These are phyloP conservation scores for Jordanella pulchra DNA, from an alignment of 2,797 vertebrate genomes.

Conservation along the genomic window DNA sequence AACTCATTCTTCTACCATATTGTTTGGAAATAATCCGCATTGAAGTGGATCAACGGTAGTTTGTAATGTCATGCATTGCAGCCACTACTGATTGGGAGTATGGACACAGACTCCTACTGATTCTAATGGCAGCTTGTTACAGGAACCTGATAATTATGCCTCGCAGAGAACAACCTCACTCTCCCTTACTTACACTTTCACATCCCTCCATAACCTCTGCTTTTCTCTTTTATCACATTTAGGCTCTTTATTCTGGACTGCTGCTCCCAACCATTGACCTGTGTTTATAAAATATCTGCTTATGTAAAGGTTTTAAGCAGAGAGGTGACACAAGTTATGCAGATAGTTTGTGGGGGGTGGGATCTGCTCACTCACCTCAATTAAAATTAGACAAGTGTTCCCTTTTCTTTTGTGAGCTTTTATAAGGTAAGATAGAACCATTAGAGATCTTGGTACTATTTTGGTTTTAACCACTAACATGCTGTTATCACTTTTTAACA, in stretches of 20 bases:
- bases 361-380: constrained; percentile 63
- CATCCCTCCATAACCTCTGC: constrained; percentile 25
- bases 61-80: constrained; percentile 31
- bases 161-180: constrained; percentile 55
- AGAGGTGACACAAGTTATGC: constrained; percentile 77
- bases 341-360: constrained; percentile 74
- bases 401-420: constrained; percentile 45
- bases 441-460: neutral
- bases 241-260: constrained; percentile 70
- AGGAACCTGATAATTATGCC: constrained; percentile 62
- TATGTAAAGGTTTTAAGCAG: constrained; percentile 76
- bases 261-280: constrained; percentile 64
- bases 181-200: constrained; percentile 21
- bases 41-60: constrained; percentile 3
- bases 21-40: neutral
- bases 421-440: constrained; percentile 15
- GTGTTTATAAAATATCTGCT: constrained; percentile 66
- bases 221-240: constrained; percentile 68
- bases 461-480: neutral
- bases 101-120: constrained; percentile 2
- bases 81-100: constrained; percentile 10
- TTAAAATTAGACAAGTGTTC: constrained; percentile 68
- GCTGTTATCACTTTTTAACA: neutral
- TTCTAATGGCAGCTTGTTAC: constrained; percentile 43
- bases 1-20: constrained; percentile 12